phyloP scores from a whole-genome alignment of 1,140 invertebrate genomes.

The Diachasmimorpha longicaudata region DNA sequence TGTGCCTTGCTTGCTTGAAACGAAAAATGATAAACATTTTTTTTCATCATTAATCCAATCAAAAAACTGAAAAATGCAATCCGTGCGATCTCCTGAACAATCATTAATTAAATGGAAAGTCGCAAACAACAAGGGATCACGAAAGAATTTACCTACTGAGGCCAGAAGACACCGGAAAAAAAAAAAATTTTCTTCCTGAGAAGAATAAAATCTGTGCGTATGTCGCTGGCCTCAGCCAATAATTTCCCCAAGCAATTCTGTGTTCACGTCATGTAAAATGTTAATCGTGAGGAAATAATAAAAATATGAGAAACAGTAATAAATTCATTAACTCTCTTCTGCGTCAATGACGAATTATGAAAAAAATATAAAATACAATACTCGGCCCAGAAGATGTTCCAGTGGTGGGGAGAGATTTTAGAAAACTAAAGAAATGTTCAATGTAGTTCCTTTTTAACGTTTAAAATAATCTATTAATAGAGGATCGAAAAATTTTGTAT shows the following conservation, averaged over 20 bases:
- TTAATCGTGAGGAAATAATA: background rate
- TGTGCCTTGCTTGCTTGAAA: constrained; percentile 56
- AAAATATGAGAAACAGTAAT: constrained; percentile 34
- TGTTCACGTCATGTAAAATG: background rate
- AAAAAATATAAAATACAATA: background rate
- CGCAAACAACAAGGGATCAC: background rate
- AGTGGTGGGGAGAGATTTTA: background rate
- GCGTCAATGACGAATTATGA: background rate
- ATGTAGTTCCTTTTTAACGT: too few relatives aligned
- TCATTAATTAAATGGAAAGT: background rate
- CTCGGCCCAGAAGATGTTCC: background rate
- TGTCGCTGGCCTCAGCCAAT: too few relatives aligned
- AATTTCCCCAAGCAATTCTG: too few relatives aligned
- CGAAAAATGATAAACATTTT: constrained; percentile 33
- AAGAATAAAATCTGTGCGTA: too few relatives aligned
- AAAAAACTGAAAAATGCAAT: constrained; percentile 14
- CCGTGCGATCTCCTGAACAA: background rate
- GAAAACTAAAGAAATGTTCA: too few relatives aligned
- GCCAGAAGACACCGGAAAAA: background rate
- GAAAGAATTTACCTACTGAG: background rate
- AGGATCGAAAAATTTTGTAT: too few relatives aligned
- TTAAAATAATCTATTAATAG: too few relatives aligned
- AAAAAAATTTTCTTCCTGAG: too few relatives aligned
- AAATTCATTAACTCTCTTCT: constrained; percentile 11
- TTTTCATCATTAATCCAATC: background rate